A percentile compares a stretch with the other conserved stretches of the same genome.
Evolutionary conservation across 2,888 invertebrate genomes (phyloP).

Genomic region (Sarcophaga caerulescens): DNA sequence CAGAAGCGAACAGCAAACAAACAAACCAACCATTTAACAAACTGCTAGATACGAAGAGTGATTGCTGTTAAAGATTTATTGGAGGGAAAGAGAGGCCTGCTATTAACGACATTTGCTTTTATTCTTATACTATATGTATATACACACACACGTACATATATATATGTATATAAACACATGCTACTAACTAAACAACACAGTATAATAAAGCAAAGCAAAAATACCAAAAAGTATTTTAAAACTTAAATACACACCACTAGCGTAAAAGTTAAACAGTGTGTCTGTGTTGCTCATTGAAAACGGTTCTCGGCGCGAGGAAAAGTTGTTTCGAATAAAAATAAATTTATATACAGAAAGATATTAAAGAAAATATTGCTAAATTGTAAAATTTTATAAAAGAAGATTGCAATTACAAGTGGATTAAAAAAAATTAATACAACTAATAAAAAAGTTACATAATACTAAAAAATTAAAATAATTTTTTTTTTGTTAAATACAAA

Average conservation of each 20-base stretch:
- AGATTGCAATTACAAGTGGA: constrained; percentile 71
- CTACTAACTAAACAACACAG: constrained; percentile 23
- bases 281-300: constrained; percentile 78
- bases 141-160: constrained; percentile 43
- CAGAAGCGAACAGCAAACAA: constrained; percentile 1
- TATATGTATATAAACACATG: constrained; percentile 28
- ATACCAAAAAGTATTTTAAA: constrained; percentile 66
- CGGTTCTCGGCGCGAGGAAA: constrained; percentile 71
- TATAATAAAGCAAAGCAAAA: constrained; percentile 38
- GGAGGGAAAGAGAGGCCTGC: constrained; percentile 60
- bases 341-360: constrained; percentile 23
- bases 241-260: constrained; percentile 77
- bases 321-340: constrained; percentile 21
- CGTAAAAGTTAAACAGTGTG: constrained; percentile 76
- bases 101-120: constrained; percentile 40
- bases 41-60: constrained; percentile 43
- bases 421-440: constrained; percentile 49
- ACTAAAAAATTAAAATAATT: constrained; percentile 68
- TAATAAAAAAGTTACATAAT: constrained; percentile 75
- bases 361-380: constrained; percentile 60
- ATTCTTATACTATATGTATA: constrained; percentile 5
- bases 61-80: constrained; percentile 38
- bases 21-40: constrained; percentile 43
- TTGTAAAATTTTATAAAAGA: constrained; percentile 70
- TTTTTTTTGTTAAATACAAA: constrained; percentile 53